Evolutionary conservation across 2,113 vertebrate species (phyloP).

Genomic region (Petrocephalus microphthalmus): DNA sequence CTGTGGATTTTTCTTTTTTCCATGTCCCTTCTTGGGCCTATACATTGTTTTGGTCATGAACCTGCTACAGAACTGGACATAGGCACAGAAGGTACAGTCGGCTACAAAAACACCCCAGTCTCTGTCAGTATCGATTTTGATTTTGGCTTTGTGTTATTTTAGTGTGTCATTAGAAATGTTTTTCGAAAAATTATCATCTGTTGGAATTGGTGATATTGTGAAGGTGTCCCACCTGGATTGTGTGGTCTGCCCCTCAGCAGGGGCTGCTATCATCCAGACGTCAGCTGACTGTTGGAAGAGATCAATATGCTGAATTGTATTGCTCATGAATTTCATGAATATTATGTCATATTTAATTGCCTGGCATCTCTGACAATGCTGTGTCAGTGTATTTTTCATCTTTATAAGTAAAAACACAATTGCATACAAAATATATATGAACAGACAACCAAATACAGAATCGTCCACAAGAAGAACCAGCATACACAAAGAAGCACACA

Average conservation of each 20-base stretch:
- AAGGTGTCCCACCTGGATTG: background rate
- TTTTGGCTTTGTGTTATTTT: background rate
- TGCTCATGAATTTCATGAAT: background rate
- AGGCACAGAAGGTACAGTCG: background rate
- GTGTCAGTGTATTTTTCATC: slow-evolving; percentile 23
- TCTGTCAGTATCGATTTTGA: background rate
- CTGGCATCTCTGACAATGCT: slow-evolving; percentile 28
- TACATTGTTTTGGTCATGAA: background rate
- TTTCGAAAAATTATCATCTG: background rate
- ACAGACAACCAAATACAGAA: background rate
- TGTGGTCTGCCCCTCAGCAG: background rate
- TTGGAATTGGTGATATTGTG: background rate
- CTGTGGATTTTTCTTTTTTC: background rate
- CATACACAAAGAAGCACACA: slow-evolving; percentile 9
- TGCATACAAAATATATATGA: background rate
- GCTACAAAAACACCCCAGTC: background rate
- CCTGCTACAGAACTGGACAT: background rate
- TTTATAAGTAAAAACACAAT: background rate
- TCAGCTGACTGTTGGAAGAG: background rate
- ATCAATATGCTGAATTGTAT: background rate
- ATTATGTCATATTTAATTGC: slow-evolving; percentile 25
- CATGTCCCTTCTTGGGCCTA: background rate
- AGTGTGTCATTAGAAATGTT: background rate
- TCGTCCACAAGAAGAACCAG: background rate
- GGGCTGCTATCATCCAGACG: background rate